phyloP scores from a whole-genome alignment of 1,140 invertebrate genomes.

The Solenopsis invicta region DNA sequence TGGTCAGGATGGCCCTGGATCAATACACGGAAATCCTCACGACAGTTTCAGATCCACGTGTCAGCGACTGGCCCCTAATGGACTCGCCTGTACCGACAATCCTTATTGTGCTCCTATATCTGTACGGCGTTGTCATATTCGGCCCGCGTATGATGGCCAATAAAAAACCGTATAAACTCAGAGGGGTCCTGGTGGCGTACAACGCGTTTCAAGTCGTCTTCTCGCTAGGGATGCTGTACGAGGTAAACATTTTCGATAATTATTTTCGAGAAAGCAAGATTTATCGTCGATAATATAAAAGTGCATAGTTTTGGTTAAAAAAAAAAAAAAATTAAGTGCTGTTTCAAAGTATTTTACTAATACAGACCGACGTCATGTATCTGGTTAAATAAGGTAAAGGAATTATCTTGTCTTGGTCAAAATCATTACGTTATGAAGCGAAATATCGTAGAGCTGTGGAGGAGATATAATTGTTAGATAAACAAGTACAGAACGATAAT shows the following conservation, averaged over 20 bases:
- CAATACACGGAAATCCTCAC: constrained; percentile 88
- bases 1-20: constrained; percentile 88
- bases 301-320: background rate
- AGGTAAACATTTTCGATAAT: constrained; percentile 88
- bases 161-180: constrained; percentile 94
- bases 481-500: background rate
- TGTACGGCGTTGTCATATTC: constrained; percentile 93
- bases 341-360: constrained; percentile 5
- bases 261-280: background rate
- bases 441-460: background rate
- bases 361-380: background rate
- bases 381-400: background rate
- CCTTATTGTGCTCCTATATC: constrained; percentile 93
- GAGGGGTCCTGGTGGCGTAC: constrained; percentile 93
- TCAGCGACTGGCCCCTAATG: constrained; percentile 97
- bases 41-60: constrained; percentile 92
- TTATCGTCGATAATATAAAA: background rate
- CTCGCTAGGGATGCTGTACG: constrained; percentile 95
- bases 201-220: constrained; percentile 96
- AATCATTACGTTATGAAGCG: background rate
- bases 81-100: constrained; percentile 95
- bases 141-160: constrained; percentile 96
- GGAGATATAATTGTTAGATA: background rate
- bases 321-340: background rate
- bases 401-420: background rate